These are phyloP conservation scores for Eunapius fragilis DNA, from an alignment of 37 sponge, comb jelly and placozoan genomes.

Conservation along the genomic window DNA sequence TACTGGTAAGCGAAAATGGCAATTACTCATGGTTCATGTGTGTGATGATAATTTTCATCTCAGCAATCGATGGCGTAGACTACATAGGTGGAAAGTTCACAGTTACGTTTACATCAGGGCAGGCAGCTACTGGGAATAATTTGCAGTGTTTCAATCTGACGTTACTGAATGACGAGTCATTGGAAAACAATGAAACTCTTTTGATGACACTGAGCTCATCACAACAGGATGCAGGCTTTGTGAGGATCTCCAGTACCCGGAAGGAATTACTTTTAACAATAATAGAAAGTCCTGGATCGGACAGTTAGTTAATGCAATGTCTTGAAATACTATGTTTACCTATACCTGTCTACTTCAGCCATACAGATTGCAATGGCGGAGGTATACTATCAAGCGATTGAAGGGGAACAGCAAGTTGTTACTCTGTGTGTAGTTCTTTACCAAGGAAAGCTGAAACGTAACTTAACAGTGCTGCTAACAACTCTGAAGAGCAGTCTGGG, in stretches of 20 bases:
- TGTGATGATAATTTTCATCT: not conserved
- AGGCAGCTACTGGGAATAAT: not conserved
- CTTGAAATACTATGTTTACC: not conserved
- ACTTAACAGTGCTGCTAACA: not conserved
- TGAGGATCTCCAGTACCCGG: not conserved
- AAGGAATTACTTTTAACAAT: not conserved
- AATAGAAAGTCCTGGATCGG: not conserved
- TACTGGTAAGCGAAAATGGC: not conserved
- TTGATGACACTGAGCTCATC: not conserved
- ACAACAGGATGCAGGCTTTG: not conserved
- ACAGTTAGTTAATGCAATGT: not conserved
- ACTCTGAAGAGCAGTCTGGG: not conserved
- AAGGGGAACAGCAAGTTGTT: not conserved
- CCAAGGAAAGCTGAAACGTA: not conserved
- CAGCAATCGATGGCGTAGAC: not conserved
- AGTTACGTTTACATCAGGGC: not conserved
- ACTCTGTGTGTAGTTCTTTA: not conserved
- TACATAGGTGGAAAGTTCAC: not conserved
- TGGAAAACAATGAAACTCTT: not conserved
- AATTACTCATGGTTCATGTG: not conserved
- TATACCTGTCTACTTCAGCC: not conserved
- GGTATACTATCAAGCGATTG: not conserved
- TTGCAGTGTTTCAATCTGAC: not conserved
- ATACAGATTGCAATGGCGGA: not conserved
- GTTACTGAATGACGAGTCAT: not conserved